Evolutionary conservation across 2,888 invertebrate species (phyloP).

Genomic region (Drosophila neotestacea): DNA sequence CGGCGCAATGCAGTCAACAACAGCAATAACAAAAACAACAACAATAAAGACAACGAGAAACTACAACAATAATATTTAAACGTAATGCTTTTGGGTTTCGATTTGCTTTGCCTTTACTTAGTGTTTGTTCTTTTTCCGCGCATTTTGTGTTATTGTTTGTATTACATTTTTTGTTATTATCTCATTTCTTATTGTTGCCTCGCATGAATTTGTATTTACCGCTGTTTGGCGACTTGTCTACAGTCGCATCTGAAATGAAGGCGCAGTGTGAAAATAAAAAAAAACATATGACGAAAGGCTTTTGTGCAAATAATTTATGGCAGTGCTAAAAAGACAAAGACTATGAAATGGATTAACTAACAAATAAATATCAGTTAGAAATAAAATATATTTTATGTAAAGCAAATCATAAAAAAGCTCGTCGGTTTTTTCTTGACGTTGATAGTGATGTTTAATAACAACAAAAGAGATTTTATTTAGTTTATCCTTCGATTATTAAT

Average conservation of each 20-base stretch:
- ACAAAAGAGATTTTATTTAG: too few relatives aligned
- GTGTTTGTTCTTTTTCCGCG: conserved; percentile 71
- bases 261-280: conserved; percentile 6
- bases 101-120: conserved; percentile 22
- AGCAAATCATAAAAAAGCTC: too few relatives aligned
- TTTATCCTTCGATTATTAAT: too few relatives aligned
- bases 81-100: conserved; percentile 40
- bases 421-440: too few relatives aligned
- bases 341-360: too few relatives aligned
- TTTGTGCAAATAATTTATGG: too few relatives aligned
- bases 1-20: conserved; percentile 49
- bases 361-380: too few relatives aligned
- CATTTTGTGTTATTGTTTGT: conserved; percentile 61
- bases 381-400: too few relatives aligned
- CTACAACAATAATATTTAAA: conserved; percentile 36
- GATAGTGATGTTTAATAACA: too few relatives aligned
- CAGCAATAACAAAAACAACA: conserved; percentile 29
- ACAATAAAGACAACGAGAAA: conserved; percentile 18
- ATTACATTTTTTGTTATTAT: conserved; percentile 74
- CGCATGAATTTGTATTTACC: conserved; percentile 33
- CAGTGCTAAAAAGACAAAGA: too few relatives aligned
- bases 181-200: conserved; percentile 68
- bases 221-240: conserved; percentile 37
- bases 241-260: conserved; percentile 44
- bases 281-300: too few relatives aligned